Conservation (phyloP, 2,797 vertebrate genomes). For the Masticophis lateralis region DNA sequence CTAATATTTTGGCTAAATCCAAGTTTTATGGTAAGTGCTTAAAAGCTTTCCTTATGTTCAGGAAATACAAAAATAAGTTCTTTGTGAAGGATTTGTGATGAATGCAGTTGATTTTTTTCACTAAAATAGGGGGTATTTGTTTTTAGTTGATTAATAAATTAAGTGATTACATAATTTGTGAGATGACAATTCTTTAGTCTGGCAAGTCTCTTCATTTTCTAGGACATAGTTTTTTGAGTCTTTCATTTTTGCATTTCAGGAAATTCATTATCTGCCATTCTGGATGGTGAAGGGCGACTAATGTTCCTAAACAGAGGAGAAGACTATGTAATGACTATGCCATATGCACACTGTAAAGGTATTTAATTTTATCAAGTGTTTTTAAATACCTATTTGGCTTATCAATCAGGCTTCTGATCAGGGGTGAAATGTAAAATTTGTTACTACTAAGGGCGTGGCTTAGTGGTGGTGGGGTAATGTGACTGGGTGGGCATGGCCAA, state of each 20-base stretch:
- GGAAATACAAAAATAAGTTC: neutral
- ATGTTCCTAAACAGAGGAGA: constrained; percentile 94
- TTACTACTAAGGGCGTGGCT: no score
- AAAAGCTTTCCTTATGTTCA: neutral
- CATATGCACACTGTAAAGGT: constrained; percentile 99
- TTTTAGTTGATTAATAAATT: neutral
- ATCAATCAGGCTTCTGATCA: neutral
- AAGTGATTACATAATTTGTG: neutral
- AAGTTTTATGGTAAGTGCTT: constrained; percentile 91
- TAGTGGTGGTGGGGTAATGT: no score
- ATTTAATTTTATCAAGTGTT: neutral
- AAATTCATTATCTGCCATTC: constrained; percentile 94
- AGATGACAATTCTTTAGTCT: neutral
- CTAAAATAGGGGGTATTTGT: neutral
- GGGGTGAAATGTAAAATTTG: no score
- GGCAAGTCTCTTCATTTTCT: neutral
- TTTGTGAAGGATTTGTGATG: neutral
- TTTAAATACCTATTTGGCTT: neutral
- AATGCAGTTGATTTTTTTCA: neutral
- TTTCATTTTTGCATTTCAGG: constrained; percentile 73
- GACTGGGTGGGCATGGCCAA: no score
- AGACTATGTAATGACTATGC: constrained; percentile 98
- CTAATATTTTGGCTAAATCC: constrained; percentile 97
- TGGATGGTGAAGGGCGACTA: constrained; percentile 92
- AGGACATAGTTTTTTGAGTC: neutral